Conservation (phyloP, 1,140 invertebrate species). For the Hesperophylax magnus region DNA sequence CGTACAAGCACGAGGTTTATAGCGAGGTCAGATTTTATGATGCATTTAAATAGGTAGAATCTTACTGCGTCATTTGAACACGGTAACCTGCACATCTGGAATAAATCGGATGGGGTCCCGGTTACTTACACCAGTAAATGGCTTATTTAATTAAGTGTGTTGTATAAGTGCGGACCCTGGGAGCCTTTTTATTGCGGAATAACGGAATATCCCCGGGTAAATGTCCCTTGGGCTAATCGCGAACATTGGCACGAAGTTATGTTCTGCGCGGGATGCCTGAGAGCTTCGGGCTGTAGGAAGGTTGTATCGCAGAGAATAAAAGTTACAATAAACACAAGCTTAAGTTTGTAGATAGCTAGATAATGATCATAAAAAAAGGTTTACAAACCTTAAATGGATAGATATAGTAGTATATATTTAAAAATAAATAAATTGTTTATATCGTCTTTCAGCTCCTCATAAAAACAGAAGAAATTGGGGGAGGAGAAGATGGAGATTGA, state of each 20-base stretch:
- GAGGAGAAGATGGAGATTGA: no score
- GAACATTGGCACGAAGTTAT: conserved; percentile 33
- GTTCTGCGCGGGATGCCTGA: neutral
- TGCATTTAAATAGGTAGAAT: conserved; percentile 10
- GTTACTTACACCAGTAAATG: conserved; percentile 31
- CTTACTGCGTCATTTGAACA: neutral
- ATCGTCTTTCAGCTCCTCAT: no score
- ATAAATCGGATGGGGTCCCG: neutral
- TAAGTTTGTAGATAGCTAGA: no score
- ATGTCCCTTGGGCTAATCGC: conserved; percentile 44
- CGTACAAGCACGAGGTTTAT: no score
- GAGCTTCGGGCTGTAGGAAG: neutral
- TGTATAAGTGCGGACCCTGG: conserved; percentile 31
- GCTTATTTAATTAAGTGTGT: conserved; percentile 33
- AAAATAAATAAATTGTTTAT: no score
- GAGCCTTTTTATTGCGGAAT: conserved; percentile 27
- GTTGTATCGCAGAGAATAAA: no score
- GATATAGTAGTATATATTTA: no score
- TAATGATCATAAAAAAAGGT: no score
- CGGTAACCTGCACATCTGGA: neutral
- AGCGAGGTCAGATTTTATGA: conserved; percentile 21
- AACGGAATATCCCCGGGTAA: conserved; percentile 40
- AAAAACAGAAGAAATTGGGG: no score
- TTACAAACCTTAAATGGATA: no score
- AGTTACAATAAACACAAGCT: no score